These are phyloP conservation scores for Pelosia muscerda DNA, from an alignment of 2,888 invertebrate genomes.

Conservation along the genomic window DNA sequence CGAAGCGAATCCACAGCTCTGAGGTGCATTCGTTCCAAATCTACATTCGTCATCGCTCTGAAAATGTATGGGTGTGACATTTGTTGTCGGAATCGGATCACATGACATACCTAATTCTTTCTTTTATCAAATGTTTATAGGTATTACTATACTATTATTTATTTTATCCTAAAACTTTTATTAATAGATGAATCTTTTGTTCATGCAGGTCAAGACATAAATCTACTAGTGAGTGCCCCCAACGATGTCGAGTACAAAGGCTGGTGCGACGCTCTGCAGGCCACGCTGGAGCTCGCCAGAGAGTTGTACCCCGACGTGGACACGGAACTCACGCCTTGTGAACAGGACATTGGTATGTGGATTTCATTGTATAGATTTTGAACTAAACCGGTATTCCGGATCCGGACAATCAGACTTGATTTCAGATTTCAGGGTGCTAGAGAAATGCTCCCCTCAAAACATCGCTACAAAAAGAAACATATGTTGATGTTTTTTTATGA, in stretches of 20 bases:
- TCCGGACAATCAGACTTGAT: too few species aligned
- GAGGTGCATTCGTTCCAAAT: too few species aligned
- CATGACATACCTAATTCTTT: too few species aligned
- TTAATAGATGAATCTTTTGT: not conserved
- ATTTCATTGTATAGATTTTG: not conserved
- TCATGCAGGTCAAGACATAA: conserved; percentile 87
- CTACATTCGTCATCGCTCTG: too few species aligned
- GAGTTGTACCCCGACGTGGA: conserved; percentile 58
- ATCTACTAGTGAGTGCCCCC: conserved; percentile 95
- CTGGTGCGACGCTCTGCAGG: conserved; percentile 94
- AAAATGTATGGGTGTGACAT: too few species aligned
- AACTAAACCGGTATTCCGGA: not conserved
- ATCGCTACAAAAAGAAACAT: too few species aligned
- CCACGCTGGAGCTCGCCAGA: conserved; percentile 66
- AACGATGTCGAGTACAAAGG: conserved; percentile 94
- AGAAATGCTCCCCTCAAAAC: too few species aligned
- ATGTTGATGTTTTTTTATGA: too few species aligned
- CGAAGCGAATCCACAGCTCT: too few species aligned
- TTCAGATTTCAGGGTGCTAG: too few species aligned
- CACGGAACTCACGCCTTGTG: conserved; percentile 68
- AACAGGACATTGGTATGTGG: conserved; percentile 64
- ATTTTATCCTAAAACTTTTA: not conserved
- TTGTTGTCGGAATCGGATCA: too few species aligned
- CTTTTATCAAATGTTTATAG: too few species aligned
- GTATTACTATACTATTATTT: not conserved